phyloP scores from a whole-genome alignment of 2,113 vertebrate genomes.

The Coptodon rendalli region DNA sequence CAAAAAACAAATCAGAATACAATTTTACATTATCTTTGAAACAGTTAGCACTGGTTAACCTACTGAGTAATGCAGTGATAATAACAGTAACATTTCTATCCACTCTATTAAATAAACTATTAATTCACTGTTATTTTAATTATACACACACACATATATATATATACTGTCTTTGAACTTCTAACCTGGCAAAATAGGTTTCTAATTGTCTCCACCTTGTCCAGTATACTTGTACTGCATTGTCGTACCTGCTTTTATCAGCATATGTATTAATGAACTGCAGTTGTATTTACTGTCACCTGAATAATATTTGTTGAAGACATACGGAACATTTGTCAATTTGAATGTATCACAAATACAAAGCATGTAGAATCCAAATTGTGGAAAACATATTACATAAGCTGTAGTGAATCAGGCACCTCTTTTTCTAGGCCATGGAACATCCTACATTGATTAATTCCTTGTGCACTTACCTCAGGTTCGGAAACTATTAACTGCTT shows the following conservation, averaged over 20 bases:
- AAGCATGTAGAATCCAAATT: background rate
- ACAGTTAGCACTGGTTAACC: background rate
- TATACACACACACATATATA: background rate
- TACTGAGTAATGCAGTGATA: background rate
- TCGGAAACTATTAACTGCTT: background rate
- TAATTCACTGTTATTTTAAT: background rate
- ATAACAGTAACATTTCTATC: background rate
- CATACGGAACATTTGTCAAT: background rate
- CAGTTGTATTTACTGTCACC: background rate
- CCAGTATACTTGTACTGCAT: background rate
- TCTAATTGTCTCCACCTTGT: background rate
- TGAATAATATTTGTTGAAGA: background rate
- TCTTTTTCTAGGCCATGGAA: constrained; percentile 2
- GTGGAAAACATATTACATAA: constrained; percentile 45
- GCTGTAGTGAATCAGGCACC: background rate
- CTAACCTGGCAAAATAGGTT: background rate
- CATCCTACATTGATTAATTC: background rate
- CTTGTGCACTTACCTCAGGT: constrained; percentile 41
- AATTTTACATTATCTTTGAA: background rate
- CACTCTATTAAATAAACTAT: background rate
- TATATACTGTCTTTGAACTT: background rate
- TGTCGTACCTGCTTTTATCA: background rate
- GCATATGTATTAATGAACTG: background rate
- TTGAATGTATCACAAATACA: background rate
- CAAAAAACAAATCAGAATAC: background rate